Conservation (phyloP, 1,140 invertebrate genomes). For the Hycleus cichorii region DNA sequence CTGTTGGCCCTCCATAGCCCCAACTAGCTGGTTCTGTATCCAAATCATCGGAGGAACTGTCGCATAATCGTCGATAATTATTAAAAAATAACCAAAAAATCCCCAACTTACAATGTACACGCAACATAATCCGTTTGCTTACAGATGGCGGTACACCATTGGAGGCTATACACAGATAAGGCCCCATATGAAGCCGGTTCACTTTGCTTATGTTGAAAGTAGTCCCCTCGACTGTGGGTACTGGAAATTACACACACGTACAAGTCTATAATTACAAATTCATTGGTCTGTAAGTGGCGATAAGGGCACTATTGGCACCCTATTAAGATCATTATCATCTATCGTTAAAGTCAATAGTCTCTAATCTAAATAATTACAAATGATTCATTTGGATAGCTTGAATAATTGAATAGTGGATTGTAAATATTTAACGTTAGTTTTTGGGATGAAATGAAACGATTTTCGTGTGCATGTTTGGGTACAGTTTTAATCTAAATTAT, state of each 20-base stretch:
- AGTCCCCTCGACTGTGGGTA: conserved; percentile 40
- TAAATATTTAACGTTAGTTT: too few species aligned
- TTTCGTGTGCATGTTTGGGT: too few species aligned
- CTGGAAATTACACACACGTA: conserved; percentile 15
- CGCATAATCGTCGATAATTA: conserved; percentile 14
- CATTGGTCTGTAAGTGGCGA: conserved; percentile 8
- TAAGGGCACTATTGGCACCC: conserved; percentile 2
- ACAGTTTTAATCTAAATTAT: conserved; percentile 1
- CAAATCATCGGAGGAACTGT: conserved; percentile 78
- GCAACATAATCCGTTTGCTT: conserved; percentile 66
- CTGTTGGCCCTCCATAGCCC: conserved; percentile 65
- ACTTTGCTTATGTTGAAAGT: conserved; percentile 41
- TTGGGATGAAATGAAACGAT: too few species aligned
- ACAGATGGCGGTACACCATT: conserved; percentile 76
- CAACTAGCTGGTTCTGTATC: conserved; percentile 77
- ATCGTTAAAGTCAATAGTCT: too few species aligned
- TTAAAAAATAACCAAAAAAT: neutral
- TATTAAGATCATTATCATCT: conserved; percentile 12
- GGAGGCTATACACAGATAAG: conserved; percentile 49
- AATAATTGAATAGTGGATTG: too few species aligned
- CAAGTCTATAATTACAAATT: conserved; percentile 6
- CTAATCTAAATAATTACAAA: too few species aligned
- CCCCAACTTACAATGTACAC: conserved; percentile 64
- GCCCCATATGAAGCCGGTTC: conserved; percentile 41
- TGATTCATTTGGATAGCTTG: too few species aligned